A percentile compares a stretch with the other conserved stretches of the same genome.
Evolutionary conservation across 2,113 vertebrate genomes (phyloP).

Genomic region (Atrichornis clamosus): DNA sequence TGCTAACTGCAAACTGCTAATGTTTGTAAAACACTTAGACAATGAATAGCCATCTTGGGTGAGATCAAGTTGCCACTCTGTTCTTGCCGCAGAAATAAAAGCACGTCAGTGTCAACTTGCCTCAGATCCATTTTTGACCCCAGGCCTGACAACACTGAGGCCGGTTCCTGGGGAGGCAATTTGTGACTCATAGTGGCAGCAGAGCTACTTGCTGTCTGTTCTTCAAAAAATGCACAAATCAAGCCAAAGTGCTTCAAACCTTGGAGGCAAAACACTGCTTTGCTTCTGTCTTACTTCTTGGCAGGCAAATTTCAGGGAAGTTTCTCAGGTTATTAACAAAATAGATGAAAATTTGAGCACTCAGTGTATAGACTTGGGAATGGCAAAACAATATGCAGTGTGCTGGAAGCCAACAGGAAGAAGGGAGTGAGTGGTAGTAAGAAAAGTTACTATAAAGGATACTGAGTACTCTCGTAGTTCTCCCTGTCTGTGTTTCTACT

Average conservation of each 20-base stretch:
- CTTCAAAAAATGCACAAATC: neutral
- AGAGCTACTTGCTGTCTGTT: neutral
- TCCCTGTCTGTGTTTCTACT: neutral
- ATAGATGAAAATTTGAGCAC: neutral
- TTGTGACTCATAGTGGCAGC: neutral
- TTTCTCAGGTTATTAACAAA: neutral
- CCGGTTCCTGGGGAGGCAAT: neutral
- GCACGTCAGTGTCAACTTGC: neutral
- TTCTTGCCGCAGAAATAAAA: neutral
- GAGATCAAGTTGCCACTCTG: neutral
- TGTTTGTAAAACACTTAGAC: neutral
- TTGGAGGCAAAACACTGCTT: neutral
- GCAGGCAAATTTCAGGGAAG: neutral
- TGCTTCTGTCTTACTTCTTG: neutral
- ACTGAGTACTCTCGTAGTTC: neutral
- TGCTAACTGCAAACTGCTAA: neutral
- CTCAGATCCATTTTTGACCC: neutral
- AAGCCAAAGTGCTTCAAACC: neutral
- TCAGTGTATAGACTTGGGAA: neutral
- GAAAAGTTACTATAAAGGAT: neutral
- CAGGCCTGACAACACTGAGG: neutral
- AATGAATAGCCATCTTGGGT: neutral
- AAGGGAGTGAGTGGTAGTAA: neutral
- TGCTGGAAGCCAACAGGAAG: neutral
- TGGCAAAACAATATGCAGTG: neutral